Conservation (phyloP, 2,113 vertebrate species). For the Antennarius striatus region DNA sequence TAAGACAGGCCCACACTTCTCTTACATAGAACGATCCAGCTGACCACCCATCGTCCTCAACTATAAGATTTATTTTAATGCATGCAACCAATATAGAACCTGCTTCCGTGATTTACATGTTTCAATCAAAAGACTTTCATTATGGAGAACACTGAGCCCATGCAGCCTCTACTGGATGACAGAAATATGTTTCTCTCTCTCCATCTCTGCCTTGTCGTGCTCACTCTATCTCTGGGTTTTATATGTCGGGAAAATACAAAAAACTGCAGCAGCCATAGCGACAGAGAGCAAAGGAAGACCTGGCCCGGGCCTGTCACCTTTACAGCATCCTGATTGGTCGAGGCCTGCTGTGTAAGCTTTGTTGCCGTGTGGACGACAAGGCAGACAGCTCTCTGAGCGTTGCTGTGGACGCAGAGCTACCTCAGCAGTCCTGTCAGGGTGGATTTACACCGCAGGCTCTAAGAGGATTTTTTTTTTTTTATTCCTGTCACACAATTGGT, state of each 20-base stretch:
- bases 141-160: background rate
- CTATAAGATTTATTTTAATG: slow-evolving; percentile 4
- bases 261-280: slow-evolving; percentile 72
- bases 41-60: slow-evolving; percentile 4
- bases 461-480: slow-evolving; percentile 26
- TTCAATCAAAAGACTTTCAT: background rate
- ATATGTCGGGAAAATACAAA: slow-evolving; percentile 60
- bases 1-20: slow-evolving; percentile 4
- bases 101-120: background rate
- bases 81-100: background rate
- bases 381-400: slow-evolving; percentile 64
- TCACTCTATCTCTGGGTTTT: slow-evolving; percentile 33
- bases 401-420: slow-evolving; percentile 72
- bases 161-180: slow-evolving; percentile 4
- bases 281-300: slow-evolving; percentile 76
- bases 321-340: slow-evolving; percentile 71
- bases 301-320: slow-evolving; percentile 73
- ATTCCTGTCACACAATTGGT: slow-evolving; percentile 45
- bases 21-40: slow-evolving; percentile 13
- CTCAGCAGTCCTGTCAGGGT: slow-evolving; percentile 74
- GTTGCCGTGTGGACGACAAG: slow-evolving; percentile 74
- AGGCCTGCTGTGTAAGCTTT: slow-evolving; percentile 59
- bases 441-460: slow-evolving; percentile 62
- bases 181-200: slow-evolving; percentile 12
- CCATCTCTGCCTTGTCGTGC: slow-evolving; percentile 19